Evolutionary conservation across 2,797 vertebrate species (phyloP).

Genomic region (Petrocephalus sullivani): DNA sequence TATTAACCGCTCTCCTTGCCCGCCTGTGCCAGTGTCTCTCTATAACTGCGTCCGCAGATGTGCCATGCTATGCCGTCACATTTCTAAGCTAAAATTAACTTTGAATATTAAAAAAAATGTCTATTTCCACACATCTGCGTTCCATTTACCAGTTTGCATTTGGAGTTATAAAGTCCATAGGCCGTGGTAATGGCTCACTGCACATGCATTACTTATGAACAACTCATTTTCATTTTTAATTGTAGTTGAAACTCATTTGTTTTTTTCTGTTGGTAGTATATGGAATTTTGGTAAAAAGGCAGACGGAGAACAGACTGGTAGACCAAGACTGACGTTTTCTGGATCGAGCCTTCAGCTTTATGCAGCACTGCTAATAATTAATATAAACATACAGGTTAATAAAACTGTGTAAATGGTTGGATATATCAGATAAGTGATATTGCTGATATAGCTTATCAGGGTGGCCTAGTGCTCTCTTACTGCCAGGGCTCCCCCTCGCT

Average conservation of each 20-base stretch:
- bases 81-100: conserved; percentile 42
- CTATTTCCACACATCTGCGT: conserved; percentile 53
- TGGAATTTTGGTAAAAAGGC: background rate
- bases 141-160: conserved; percentile 37
- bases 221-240: background rate
- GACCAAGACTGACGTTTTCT: background rate
- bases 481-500: background rate
- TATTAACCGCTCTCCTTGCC: conserved; percentile 20
- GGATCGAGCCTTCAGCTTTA: background rate
- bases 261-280: too few relatives aligned
- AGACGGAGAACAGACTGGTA: background rate
- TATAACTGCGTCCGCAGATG: background rate
- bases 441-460: background rate
- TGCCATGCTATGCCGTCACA: conserved; percentile 29
- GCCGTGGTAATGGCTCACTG: conserved; percentile 62
- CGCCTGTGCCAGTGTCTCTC: background rate
- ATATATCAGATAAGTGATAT: background rate
- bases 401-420: background rate
- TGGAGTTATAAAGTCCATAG: conserved; percentile 54
- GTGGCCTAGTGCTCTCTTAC: background rate
- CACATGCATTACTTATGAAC: conserved; percentile 42
- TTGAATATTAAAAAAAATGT: conserved; percentile 39
- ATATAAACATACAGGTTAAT: background rate
- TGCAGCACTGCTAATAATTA: background rate
- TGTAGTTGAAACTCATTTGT: background rate